These are phyloP conservation scores for Leiothrix lutea DNA, from an alignment of 2,113 vertebrate genomes.

Conservation along the genomic window DNA sequence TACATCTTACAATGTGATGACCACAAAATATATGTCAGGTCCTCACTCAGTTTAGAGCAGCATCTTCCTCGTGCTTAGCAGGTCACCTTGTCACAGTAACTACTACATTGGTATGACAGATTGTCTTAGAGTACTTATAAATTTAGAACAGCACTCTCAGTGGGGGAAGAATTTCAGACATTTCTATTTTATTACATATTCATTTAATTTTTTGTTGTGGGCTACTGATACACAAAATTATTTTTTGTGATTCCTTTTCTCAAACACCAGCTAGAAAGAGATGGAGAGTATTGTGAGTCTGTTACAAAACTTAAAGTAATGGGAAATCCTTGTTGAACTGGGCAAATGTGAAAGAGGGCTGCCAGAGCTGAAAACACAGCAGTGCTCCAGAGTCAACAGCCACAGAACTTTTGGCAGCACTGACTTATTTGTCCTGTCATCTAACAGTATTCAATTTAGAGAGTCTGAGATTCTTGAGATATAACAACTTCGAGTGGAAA, in stretches of 20 bases:
- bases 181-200: not conserved
- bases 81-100: not conserved
- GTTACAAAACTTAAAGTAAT: not conserved
- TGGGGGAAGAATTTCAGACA: not conserved
- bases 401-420: not conserved
- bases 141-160: not conserved
- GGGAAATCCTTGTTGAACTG: not conserved
- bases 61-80: not conserved
- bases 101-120: not conserved
- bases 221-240: not conserved
- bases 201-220: not conserved
- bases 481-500: slow-evolving; percentile 8
- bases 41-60: not conserved
- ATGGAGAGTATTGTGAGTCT: not conserved
- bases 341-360: not conserved
- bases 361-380: not conserved
- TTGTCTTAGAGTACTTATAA: not conserved
- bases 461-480: not conserved
- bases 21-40: not conserved
- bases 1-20: not conserved
- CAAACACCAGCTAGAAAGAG: not conserved
- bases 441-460: not conserved
- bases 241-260: not conserved
- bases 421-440: not conserved
- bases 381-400: not conserved